A percentile compares a stretch with the other conserved stretches of the same genome.
Conservation (phyloP, 2,888 invertebrate genomes). For the Macaria notata region DNA sequence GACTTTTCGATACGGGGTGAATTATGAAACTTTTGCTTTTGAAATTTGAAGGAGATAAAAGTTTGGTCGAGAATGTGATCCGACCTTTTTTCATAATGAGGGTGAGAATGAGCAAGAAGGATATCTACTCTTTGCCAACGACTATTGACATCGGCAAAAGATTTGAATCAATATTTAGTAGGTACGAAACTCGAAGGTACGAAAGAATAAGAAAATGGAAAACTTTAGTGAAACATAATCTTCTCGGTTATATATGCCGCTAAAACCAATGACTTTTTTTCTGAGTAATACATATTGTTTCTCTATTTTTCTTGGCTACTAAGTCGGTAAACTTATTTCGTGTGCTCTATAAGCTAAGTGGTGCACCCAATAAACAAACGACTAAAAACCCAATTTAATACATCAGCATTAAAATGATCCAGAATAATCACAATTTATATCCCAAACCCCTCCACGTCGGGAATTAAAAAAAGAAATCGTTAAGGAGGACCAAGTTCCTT, state of each 20-base stretch:
- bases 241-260: too few species aligned
- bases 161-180: too few species aligned
- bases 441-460: conserved; percentile 13
- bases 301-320: too few species aligned
- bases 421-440: conserved; percentile 19
- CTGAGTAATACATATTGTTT: too few species aligned
- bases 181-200: too few species aligned
- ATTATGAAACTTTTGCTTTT: conserved; percentile 40
- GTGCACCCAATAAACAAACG: background rate
- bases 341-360: too few species aligned
- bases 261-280: too few species aligned
- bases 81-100: conserved; percentile 46
- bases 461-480: conserved; percentile 34
- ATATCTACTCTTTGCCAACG: conserved; percentile 12
- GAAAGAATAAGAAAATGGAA: too few species aligned
- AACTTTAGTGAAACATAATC: too few species aligned
- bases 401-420: conserved; percentile 7
- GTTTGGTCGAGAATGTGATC: conserved; percentile 34
- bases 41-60: conserved; percentile 45
- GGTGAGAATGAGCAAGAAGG: conserved; percentile 34
- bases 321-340: too few species aligned
- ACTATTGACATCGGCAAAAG: conserved; percentile 4
- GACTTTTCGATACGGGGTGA: conserved; percentile 30
- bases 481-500: conserved; percentile 39
- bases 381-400: background rate